A percentile compares a stretch with the other conserved stretches of the same genome.
Evolutionary conservation across 2,888 invertebrate species (phyloP).

Genomic region (Drosophila prostipennis): DNA sequence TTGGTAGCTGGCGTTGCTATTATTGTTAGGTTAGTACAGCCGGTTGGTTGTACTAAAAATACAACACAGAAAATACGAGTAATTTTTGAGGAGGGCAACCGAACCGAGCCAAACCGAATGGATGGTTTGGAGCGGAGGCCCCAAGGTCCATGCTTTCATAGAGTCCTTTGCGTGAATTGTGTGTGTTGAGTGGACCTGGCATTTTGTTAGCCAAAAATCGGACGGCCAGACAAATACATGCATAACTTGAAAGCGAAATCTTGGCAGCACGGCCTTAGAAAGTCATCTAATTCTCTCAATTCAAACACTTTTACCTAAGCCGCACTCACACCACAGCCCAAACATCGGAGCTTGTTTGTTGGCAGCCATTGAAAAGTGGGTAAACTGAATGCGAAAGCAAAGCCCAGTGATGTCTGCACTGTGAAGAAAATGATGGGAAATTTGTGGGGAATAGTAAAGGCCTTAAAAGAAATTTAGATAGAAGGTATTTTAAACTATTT

Average conservation of each 20-base stretch:
- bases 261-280: constrained; percentile 48
- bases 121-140: too few species aligned
- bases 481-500: too few species aligned
- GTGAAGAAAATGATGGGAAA: not conserved
- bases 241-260: constrained; percentile 62
- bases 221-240: constrained; percentile 56
- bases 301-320: constrained; percentile 58
- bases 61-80: constrained; percentile 37
- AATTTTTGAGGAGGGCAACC: constrained; percentile 11
- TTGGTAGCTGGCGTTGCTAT: constrained; percentile 24
- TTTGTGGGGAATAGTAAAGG: too few species aligned
- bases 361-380: constrained; percentile 59
- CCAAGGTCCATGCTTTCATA: constrained; percentile 47
- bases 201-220: constrained; percentile 65
- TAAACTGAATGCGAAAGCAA: constrained; percentile 65
- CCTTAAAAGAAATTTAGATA: too few species aligned
- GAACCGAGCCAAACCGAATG: constrained; percentile 13
- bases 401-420: constrained; percentile 36
- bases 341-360: constrained; percentile 38
- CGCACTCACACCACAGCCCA: constrained; percentile 27
- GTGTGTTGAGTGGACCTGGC: constrained; percentile 39
- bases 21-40: constrained; percentile 19
- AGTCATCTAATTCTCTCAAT: constrained; percentile 67
- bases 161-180: constrained; percentile 19
- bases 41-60: constrained; percentile 46